phyloP scores from a whole-genome alignment of 2,113 vertebrate species.

The Geococcyx californianus region DNA sequence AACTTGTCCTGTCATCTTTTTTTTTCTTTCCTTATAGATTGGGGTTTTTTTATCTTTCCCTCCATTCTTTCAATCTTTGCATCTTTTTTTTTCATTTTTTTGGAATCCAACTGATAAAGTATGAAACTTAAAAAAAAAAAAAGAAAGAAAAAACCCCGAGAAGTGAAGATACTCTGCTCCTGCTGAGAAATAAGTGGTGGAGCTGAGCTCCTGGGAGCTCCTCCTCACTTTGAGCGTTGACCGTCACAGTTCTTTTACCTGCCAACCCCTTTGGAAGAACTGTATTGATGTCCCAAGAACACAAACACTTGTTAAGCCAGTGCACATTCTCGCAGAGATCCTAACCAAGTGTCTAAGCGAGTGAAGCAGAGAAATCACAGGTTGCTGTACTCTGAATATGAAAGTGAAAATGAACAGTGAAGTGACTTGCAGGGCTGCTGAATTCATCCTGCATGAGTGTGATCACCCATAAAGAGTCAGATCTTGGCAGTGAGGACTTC shows the following conservation, averaged over 20 bases:
- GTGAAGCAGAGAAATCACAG: conserved; percentile 30
- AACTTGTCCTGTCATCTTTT: neutral
- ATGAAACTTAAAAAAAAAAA: conserved; percentile 21
- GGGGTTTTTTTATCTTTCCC: neutral
- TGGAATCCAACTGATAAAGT: neutral
- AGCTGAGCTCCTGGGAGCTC: conserved; percentile 50
- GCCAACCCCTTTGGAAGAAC: conserved; percentile 41
- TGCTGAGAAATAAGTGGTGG: conserved; percentile 65
- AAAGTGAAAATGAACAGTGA: conserved; percentile 58
- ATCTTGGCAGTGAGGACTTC: conserved; percentile 22
- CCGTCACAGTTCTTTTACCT: conserved; percentile 52
- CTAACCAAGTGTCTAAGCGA: conserved; percentile 34
- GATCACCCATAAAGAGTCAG: conserved; percentile 61
- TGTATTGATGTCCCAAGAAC: conserved; percentile 58
- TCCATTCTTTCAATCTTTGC: conserved; percentile 27
- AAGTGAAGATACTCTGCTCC: conserved; percentile 51
- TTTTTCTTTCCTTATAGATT: neutral
- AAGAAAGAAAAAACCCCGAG: neutral
- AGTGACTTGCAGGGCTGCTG: conserved; percentile 50
- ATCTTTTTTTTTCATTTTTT: neutral
- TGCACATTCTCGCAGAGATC: conserved; percentile 49
- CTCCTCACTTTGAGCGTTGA: conserved; percentile 54
- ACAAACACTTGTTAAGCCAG: conserved; percentile 72
- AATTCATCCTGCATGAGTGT: conserved; percentile 42
- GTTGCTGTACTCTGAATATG: conserved; percentile 12